These are phyloP conservation scores for Corythornis cristatus DNA, from an alignment of 2,113 vertebrate species.

Conservation along the genomic window DNA sequence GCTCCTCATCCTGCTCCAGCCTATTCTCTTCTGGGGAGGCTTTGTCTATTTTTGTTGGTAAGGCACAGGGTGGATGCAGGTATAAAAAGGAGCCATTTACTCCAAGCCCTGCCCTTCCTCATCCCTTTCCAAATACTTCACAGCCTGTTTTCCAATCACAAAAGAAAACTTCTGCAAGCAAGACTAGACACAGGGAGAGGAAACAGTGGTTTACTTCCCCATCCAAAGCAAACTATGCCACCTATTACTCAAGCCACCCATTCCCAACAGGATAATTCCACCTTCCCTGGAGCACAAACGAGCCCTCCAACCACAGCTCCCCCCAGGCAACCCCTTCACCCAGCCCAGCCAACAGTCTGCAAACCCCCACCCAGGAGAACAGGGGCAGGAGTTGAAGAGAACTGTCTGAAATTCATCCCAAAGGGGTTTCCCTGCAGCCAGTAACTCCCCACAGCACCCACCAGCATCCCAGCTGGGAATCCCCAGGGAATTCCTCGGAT, in stretches of 20 bases:
- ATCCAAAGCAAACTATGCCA: background rate
- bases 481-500: accelerated
- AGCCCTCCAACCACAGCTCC: background rate
- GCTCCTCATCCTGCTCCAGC: background rate
- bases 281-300: background rate
- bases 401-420: background rate
- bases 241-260: background rate
- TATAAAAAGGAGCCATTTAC: background rate
- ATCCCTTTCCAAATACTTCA: background rate
- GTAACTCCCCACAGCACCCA: accelerated
- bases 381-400: background rate
- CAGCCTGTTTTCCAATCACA: background rate
- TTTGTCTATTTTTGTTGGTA: accelerated
- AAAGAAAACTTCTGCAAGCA: accelerated
- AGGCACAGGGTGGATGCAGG: background rate
- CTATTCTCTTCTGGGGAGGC: background rate
- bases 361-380: accelerated
- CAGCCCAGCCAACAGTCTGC: background rate
- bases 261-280: background rate
- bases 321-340: accelerated
- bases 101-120: background rate
- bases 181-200: slow-evolving; percentile 22
- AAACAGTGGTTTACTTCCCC: background rate
- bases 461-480: background rate
- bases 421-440: accelerated